Percentiles rank a stretch among this genome's conserved stretches.
These are phyloP conservation scores for Eulithis testata DNA, from an alignment of 2,888 invertebrate species.

Conservation along the genomic window DNA sequence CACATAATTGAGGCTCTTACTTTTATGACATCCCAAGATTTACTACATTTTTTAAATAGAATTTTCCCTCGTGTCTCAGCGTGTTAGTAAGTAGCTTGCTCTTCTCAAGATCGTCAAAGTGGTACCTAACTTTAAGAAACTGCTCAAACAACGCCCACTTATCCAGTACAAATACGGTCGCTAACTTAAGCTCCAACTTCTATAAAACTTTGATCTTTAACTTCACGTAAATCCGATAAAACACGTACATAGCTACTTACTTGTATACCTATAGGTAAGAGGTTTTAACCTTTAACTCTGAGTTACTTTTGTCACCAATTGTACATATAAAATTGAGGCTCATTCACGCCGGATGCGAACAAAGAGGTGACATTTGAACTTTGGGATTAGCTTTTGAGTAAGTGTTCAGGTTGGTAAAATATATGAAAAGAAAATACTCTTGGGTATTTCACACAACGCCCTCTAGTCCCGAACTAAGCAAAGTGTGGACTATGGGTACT, in stretches of 20 bases:
- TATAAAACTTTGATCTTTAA: conserved; percentile 20
- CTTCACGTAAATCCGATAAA: conserved; percentile 13
- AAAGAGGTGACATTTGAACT: conserved; percentile 3
- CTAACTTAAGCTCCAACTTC: conserved; percentile 5
- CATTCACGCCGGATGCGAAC: not conserved
- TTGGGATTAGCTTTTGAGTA: not conserved
- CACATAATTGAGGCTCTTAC: too few species aligned
- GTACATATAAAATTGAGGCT: not conserved
- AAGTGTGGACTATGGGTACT: too few species aligned
- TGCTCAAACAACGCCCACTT: not conserved
- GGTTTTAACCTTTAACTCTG: not conserved
- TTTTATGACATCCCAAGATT: too few species aligned
- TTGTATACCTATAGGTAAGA: not conserved
- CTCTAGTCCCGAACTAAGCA: too few species aligned
- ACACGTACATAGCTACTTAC: conserved; percentile 4
- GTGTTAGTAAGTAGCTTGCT: too few species aligned
- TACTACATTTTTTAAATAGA: too few species aligned
- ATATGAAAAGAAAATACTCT: too few species aligned
- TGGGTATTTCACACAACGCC: too few species aligned
- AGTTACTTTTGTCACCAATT: not conserved
- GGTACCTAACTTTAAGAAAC: not conserved
- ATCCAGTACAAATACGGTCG: conserved; percentile 10
- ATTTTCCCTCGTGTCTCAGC: too few species aligned
- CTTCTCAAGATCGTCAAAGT: not conserved
- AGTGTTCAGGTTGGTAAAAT: not conserved